A percentile compares a stretch with the other conserved stretches of the same genome.
These are phyloP conservation scores for Lagorchestes hirsutus DNA, from an alignment of 2,797 vertebrate species.

Conservation along the genomic window DNA sequence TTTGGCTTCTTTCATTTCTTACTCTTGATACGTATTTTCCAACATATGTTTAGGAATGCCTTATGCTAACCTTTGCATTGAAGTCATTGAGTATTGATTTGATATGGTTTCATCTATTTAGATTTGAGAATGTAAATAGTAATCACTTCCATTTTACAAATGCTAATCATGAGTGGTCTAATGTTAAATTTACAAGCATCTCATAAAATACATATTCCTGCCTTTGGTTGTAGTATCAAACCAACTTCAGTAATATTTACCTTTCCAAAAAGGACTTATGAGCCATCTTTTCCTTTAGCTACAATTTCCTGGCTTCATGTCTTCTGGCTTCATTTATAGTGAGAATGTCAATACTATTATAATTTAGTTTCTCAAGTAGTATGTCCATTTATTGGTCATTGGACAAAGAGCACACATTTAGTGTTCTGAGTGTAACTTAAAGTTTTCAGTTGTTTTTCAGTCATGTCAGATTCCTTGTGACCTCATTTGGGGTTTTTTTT, in stretches of 20 bases:
- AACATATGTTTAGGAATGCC: not conserved
- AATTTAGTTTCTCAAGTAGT: not conserved
- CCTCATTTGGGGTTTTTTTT: not conserved
- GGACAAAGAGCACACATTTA: not conserved
- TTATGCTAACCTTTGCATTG: not conserved
- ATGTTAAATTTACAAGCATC: not conserved
- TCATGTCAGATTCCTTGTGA: not conserved
- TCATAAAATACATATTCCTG: not conserved
- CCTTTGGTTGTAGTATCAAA: not conserved
- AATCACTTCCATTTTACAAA: not conserved
- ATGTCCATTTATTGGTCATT: not conserved
- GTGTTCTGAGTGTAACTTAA: not conserved
- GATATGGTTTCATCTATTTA: not conserved
- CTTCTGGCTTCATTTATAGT: not conserved
- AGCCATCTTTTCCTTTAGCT: not conserved
- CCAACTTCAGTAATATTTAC: not conserved
- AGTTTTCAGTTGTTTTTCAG: not conserved
- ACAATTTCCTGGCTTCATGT: not conserved
- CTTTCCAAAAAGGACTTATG: not conserved
- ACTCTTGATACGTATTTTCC: not conserved
- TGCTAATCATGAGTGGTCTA: not conserved
- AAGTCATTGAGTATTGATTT: not conserved
- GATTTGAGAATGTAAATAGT: not conserved
- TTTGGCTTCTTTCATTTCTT: not conserved
- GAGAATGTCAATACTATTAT: not conserved